Evolutionary conservation across 2,113 vertebrate genomes (phyloP), one percentile per base, ranked within the genome.

Genomic region (Noctilio leporinus): DNA sequence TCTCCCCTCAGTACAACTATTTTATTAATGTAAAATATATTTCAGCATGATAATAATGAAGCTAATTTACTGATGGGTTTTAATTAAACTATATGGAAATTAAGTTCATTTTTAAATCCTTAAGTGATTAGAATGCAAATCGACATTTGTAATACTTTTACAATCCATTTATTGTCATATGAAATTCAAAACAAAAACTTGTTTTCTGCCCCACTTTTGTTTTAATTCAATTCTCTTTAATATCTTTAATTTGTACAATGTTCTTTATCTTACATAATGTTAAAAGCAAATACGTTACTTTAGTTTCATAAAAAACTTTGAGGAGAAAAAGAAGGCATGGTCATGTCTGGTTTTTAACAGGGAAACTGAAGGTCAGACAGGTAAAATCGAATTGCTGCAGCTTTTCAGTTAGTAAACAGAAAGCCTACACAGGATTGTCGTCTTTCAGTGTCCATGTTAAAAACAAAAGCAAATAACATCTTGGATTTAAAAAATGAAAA

Each of bases 181-280:
- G 59, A 84, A 94, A 85, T 94, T 94, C 28, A 95, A 95, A 87
- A 67, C 57, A 76, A 85, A 91, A 65, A 77, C 57, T 91, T 43
- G 11, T 22, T 97, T 95, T 81, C 22, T 67, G 14, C 12, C 26
- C 90, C 40, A 30, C 7, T 65, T 80, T 94, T 38, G 0, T 55
- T 84, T 92, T 86, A 59, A 89, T 89, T 53, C 30, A 82, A 82
- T 83, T 96, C 20, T 78, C 2, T 7, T 82, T 55, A 83, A 64
- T 22, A 47, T 22, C 26, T 86, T 86, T 45, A 77, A 16, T 75
- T 45, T 81, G 15, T 69, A 65, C 1, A 78, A 3, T 35, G 45
- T 84, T 47, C 38, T 40, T 45, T 86, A 67, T 82, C 51, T 93
- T 70, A 72, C 69, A 33, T 51, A 30, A 73, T 91, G 91, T 62